Conservation (phyloP, 2,113 vertebrate species). For the Gorsachius goisagi region DNA sequence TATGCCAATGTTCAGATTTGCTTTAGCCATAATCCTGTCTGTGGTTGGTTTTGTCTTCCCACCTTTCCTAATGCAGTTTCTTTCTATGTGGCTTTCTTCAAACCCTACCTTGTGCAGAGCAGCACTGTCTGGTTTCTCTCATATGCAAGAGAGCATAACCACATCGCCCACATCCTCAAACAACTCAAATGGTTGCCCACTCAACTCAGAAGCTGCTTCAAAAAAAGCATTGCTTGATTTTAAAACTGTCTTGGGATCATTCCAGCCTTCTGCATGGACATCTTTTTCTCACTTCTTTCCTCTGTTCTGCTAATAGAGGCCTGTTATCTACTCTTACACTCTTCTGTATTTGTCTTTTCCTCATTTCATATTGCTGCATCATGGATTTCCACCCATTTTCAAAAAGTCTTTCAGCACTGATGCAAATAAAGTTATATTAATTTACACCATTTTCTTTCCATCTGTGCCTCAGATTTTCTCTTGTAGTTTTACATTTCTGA, state of each 20-base stretch:
- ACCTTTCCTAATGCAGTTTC: background rate
- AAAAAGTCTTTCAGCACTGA: background rate
- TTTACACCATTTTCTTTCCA: background rate
- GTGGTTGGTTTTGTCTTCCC: background rate
- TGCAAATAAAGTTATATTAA: background rate
- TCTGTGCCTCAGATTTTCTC: slow-evolving; percentile 22
- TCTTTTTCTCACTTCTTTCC: background rate
- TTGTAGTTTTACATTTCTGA: slow-evolving; percentile 51
- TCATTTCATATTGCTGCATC: background rate
- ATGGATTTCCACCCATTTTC: background rate
- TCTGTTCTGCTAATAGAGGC: background rate
- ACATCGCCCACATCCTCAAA: background rate
- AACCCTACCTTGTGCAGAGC: background rate
- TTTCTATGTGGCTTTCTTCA: background rate
- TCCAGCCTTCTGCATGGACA: background rate
- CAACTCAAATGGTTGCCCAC: background rate
- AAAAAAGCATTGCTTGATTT: background rate
- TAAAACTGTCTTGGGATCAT: background rate
- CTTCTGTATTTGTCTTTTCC: background rate
- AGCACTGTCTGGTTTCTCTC: background rate
- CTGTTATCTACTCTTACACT: background rate
- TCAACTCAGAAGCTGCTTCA: background rate
- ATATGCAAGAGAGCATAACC: background rate
- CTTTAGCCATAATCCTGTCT: background rate
- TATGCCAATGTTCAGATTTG: background rate